These are phyloP conservation scores for Ellobius talpinus DNA, from an alignment of 2,113 vertebrate species.

Conservation along the genomic window DNA sequence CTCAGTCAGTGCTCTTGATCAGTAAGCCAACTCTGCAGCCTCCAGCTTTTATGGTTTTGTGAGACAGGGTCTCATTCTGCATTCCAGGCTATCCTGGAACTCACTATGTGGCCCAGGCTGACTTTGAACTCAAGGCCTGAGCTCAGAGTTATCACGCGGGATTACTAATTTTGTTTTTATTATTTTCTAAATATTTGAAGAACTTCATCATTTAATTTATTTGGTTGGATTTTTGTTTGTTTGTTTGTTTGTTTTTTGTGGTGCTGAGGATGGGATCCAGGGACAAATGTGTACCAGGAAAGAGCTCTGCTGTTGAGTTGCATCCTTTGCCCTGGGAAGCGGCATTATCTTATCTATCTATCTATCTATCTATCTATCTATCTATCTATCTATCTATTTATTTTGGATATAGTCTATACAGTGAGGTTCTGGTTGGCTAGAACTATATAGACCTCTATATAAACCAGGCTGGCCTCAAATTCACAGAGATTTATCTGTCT, in stretches of 20 bases:
- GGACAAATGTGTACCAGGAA: not conserved
- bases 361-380: no score
- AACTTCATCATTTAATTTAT: not conserved
- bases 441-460: not conserved
- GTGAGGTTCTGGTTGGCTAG: not conserved
- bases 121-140: not conserved
- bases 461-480: not conserved
- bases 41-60: not conserved
- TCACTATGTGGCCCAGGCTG: not conserved
- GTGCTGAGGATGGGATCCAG: not conserved
- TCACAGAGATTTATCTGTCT: not conserved
- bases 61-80: not conserved
- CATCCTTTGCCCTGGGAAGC: not conserved
- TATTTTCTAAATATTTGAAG: not conserved
- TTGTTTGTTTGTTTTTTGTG: not conserved
- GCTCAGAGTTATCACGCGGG: not conserved
- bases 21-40: not conserved
- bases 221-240: not conserved
- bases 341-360: not conserved
- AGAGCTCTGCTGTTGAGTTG: not conserved
- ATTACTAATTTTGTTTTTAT: not conserved
- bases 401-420: not conserved
- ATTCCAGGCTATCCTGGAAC: not conserved
- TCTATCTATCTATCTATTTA: not conserved
- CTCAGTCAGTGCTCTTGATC: not conserved